Percentiles rank a stretch among this genome's conserved stretches.
Evolutionary conservation across 2,797 vertebrate genomes (phyloP).

Genomic region (Lepilemur septentrionalis): DNA sequence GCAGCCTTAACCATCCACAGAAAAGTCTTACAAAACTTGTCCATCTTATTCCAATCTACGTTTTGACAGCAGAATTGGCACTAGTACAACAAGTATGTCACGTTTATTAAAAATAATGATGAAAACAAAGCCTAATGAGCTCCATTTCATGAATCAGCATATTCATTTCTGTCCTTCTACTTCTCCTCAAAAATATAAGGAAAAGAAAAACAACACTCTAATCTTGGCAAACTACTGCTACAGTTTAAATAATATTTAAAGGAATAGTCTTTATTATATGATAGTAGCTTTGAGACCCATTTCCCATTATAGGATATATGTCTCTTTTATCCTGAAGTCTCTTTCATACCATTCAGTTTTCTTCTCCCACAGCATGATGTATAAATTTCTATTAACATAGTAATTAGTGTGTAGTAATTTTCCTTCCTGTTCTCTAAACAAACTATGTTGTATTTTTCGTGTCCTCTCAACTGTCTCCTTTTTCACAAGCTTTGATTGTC

Average conservation of each 20-base stretch:
- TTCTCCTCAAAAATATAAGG: background rate
- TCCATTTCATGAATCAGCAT: background rate
- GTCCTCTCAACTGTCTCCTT: background rate
- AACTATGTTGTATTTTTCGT: background rate
- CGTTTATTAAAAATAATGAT: conserved; percentile 12
- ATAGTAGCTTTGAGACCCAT: background rate
- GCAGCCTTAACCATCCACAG: background rate
- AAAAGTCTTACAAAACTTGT: background rate
- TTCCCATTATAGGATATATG: background rate
- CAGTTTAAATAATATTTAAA: background rate
- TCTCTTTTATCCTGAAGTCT: background rate
- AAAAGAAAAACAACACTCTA: background rate
- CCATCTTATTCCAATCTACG: background rate
- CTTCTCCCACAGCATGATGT: background rate
- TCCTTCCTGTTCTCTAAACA: background rate
- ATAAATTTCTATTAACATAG: background rate
- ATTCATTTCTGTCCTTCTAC: background rate
- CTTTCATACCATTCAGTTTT: background rate
- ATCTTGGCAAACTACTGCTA: background rate
- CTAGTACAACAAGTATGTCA: background rate
- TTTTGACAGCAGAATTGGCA: background rate
- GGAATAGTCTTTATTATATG: background rate
- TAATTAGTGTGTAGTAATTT: background rate
- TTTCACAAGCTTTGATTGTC: background rate
- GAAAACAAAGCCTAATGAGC: conserved; percentile 14